Conservation (phyloP, 2,113 vertebrate species). For the Hippolais icterina region DNA sequence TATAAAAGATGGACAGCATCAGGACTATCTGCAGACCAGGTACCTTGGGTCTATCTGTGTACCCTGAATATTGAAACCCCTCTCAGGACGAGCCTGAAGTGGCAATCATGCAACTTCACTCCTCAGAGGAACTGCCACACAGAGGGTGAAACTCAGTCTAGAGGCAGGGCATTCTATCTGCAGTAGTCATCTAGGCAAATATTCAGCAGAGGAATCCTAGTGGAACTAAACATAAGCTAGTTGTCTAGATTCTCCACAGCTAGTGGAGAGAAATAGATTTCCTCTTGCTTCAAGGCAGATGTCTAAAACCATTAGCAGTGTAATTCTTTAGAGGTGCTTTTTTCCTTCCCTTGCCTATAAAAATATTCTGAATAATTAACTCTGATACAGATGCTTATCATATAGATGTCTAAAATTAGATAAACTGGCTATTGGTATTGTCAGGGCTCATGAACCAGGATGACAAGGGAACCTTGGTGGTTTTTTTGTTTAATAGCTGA, state of each 20-base stretch:
- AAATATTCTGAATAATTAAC: constrained; percentile 15
- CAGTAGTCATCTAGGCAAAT: not conserved
- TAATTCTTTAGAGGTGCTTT: not conserved
- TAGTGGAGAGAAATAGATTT: not conserved
- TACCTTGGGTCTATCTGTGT: not conserved
- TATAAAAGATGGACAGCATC: not conserved
- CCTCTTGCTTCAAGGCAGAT: not conserved
- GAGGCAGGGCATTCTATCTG: not conserved
- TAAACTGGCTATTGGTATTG: not conserved
- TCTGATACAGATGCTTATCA: not conserved
- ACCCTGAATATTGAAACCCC: not conserved
- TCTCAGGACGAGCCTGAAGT: not conserved
- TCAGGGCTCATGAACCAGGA: not conserved
- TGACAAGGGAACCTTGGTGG: not conserved
- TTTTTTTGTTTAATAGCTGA: not conserved
- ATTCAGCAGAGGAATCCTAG: not conserved
- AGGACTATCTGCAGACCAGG: not conserved
- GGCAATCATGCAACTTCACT: not conserved
- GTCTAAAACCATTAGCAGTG: not conserved
- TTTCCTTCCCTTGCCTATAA: not conserved
- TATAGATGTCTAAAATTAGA: not conserved
- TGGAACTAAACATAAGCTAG: not conserved
- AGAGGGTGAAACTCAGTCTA: not conserved
- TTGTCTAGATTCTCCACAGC: not conserved
- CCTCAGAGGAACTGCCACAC: not conserved